Evolutionary conservation across 2,888 invertebrate species (phyloP).

Genomic region (Ptilodon capucinus): DNA sequence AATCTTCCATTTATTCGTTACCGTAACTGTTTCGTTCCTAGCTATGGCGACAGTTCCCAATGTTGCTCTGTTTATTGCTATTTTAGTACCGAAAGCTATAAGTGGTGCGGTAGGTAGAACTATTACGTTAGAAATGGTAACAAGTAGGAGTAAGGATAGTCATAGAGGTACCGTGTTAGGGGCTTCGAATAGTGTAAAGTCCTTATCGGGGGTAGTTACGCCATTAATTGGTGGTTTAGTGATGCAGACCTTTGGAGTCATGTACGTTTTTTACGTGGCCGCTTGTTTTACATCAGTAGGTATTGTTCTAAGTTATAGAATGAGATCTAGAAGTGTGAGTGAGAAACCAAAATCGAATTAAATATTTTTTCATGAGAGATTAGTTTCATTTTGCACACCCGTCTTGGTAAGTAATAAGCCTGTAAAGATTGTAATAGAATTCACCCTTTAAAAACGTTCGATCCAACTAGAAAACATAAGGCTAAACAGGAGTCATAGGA

Average conservation of each 20-base stretch:
- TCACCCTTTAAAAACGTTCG: no score
- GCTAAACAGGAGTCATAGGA: no score
- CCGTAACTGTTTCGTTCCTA: constrained; percentile 62
- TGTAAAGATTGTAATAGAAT: no score
- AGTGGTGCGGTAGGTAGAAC: constrained; percentile 71
- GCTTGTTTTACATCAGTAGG: constrained; percentile 52
- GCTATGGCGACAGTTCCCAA: constrained; percentile 61
- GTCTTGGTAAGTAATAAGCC: no score
- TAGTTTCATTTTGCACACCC: background rate
- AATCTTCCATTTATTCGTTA: constrained; percentile 68
- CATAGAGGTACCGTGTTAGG: constrained; percentile 82
- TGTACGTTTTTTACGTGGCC: constrained; percentile 54
- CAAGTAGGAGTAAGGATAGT: constrained; percentile 66
- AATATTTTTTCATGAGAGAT: constrained; percentile 4
- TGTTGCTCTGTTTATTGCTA: constrained; percentile 56
- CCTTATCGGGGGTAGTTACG: constrained; percentile 78
- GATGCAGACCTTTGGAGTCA: constrained; percentile 68
- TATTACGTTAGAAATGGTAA: constrained; percentile 71
- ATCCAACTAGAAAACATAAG: no score
- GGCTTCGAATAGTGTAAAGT: constrained; percentile 78
- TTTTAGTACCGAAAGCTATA: constrained; percentile 73
- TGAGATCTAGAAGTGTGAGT: constrained; percentile 26
- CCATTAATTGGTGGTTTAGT: constrained; percentile 79
- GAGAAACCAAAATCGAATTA: constrained; percentile 32
- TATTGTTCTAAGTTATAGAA: constrained; percentile 49